These are phyloP conservation scores for Camponotus vicinus DNA, from an alignment of 1,140 invertebrate species.

Conservation along the genomic window DNA sequence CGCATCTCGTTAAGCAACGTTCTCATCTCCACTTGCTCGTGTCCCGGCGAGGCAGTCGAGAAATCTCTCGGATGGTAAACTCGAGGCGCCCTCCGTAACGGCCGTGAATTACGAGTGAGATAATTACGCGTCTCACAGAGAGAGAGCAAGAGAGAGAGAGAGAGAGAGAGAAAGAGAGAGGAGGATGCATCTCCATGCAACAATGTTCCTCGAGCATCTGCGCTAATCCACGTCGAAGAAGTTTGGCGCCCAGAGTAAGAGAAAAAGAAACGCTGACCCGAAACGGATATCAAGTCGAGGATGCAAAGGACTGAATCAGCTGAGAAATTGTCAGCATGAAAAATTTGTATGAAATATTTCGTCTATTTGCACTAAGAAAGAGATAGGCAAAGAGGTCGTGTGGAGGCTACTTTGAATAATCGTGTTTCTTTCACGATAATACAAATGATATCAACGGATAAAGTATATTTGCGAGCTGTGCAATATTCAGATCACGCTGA, in stretches of 20 bases:
- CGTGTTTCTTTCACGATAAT: conserved; percentile 1
- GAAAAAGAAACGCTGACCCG: neutral
- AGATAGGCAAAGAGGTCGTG: neutral
- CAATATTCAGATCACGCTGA: conserved; percentile 53
- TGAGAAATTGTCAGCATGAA: conserved; percentile 1
- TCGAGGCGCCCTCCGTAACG: conserved; percentile 26
- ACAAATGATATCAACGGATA: neutral
- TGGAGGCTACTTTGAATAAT: conserved; percentile 35
- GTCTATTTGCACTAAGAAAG: too few relatives aligned
- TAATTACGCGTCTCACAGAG: conserved; percentile 43
- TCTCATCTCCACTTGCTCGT: conserved; percentile 36
- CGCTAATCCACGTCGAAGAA: conserved; percentile 38
- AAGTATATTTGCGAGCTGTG: conserved; percentile 7
- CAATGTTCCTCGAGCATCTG: neutral
- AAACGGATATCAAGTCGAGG: neutral
- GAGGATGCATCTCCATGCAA: neutral
- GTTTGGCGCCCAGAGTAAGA: neutral
- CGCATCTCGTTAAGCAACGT: conserved; percentile 54
- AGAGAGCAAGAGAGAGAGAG: too few relatives aligned
- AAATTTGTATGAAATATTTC: neutral
- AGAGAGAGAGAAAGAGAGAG: too few relatives aligned
- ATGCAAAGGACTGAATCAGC: neutral
- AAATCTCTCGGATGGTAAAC: conserved; percentile 49
- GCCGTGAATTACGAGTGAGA: conserved; percentile 52
- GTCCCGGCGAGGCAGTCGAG: conserved; percentile 27